A percentile compares a stretch with the other conserved stretches of the same genome.
These are phyloP conservation scores for Phallusia fumigata DNA, from an alignment of 23 tunicate genomes.

Conservation along the genomic window DNA sequence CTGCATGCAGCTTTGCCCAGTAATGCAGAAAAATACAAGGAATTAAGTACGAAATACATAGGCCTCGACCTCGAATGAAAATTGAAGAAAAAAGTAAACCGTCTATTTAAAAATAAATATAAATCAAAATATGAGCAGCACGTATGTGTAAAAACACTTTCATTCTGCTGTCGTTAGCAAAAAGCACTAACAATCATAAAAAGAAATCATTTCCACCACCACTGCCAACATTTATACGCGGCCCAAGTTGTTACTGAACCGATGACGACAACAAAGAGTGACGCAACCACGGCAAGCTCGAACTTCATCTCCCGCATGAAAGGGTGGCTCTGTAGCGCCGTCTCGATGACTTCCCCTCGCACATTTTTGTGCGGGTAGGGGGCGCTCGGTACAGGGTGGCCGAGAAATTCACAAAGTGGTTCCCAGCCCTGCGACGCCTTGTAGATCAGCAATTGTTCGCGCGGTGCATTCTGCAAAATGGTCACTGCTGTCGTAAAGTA, in stretches of 20 bases:
- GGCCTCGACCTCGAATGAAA: no score
- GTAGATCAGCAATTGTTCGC: conserved; percentile 32
- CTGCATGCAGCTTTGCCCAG: no score
- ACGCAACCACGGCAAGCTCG: background rate
- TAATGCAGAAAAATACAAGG: no score
- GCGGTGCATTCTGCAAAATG: conserved; percentile 37
- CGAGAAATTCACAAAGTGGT: conserved; percentile 45
- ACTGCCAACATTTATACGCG: background rate
- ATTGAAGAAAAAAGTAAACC: no score
- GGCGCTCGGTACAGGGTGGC: conserved; percentile 27
- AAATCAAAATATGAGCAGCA: no score
- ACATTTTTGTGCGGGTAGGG: conserved; percentile 47
- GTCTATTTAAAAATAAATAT: no score
- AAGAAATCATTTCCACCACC: background rate
- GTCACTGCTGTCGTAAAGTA: no score
- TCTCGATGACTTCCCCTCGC: conserved; percentile 24
- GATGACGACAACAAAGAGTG: background rate
- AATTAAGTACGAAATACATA: no score
- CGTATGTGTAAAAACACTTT: no score
- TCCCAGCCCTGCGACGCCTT: conserved; percentile 56
- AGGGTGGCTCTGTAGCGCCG: conserved; percentile 18
- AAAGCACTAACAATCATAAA: no score
- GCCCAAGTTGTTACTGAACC: background rate
- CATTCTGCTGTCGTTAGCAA: no score
- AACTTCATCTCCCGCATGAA: conserved; percentile 18